Evolutionary conservation across 2,113 vertebrate genomes (phyloP).

Genomic region (Burhinus oedicnemus): DNA sequence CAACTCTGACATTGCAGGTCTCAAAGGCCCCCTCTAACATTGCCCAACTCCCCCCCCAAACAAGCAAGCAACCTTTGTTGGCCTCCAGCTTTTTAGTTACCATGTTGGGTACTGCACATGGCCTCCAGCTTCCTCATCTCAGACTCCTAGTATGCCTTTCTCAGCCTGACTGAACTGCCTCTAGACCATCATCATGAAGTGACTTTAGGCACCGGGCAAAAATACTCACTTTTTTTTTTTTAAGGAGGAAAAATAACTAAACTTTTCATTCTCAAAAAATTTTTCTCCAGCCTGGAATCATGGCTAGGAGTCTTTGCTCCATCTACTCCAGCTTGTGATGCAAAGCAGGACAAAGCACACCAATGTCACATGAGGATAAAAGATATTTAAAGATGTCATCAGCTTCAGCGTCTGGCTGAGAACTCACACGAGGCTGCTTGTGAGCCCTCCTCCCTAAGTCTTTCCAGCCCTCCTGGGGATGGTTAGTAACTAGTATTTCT

Average conservation of each 20-base stretch:
- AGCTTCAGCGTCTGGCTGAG: background rate
- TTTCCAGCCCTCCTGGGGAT: background rate
- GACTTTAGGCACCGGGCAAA: background rate
- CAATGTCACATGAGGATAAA: background rate
- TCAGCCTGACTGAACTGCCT: background rate
- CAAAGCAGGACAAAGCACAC: background rate
- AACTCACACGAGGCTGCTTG: fast-evolving
- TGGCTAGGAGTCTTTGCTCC: background rate
- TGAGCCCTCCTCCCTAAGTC: background rate
- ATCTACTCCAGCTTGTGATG: background rate
- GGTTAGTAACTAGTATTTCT: background rate
- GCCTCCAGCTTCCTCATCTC: background rate
- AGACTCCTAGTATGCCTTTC: background rate
- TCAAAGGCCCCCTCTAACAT: background rate
- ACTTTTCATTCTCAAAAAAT: background rate
- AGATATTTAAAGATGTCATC: background rate
- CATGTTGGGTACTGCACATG: fast-evolving
- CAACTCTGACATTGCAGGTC: background rate
- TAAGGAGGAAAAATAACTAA: background rate
- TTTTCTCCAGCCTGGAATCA: background rate
- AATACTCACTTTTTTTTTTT: background rate
- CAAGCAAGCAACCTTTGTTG: background rate
- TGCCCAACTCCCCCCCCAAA: background rate
- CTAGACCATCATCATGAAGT: background rate
- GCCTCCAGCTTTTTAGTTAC: background rate